A percentile compares a stretch with the other conserved stretches of the same genome.
phyloP scores from a whole-genome alignment of 2,797 vertebrate species.

The Phaenicophaeus curvirostris region DNA sequence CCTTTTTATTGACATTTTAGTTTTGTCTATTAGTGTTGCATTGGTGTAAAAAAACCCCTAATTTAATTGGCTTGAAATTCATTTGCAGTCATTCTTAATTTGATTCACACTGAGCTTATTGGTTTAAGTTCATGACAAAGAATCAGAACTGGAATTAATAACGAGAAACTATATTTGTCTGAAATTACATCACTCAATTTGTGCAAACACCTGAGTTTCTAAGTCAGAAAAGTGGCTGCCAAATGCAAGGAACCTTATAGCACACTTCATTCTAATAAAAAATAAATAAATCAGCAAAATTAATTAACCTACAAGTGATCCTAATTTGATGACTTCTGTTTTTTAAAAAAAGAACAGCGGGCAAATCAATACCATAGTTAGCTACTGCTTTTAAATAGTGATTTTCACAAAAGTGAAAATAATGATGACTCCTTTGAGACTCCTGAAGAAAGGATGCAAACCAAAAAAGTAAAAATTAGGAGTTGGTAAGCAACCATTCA shows the following conservation, averaged over 20 bases:
- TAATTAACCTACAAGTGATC: not conserved
- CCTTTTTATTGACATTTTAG: not conserved
- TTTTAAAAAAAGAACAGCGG: not conserved
- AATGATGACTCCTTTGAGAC: not conserved
- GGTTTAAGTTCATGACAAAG: not conserved
- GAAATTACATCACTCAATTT: not conserved
- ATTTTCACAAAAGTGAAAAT: not conserved
- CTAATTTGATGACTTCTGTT: not conserved
- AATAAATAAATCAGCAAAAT: not conserved
- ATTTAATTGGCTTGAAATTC: not conserved
- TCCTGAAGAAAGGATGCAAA: not conserved
- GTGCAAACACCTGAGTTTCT: not conserved
- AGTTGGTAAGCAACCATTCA: not conserved
- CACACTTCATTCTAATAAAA: not conserved
- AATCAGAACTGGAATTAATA: not conserved
- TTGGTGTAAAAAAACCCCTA: not conserved
- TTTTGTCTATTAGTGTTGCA: not conserved
- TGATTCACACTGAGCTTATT: not conserved
- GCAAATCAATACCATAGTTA: not conserved
- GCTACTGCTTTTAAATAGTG: not conserved
- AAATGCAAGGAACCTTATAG: not conserved
- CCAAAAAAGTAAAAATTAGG: not conserved
- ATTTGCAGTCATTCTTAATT: not conserved
- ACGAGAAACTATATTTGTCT: not conserved
- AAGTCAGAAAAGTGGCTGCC: not conserved